These are phyloP conservation scores for Stictocephala bisonia DNA, from an alignment of 2,888 invertebrate species.

Conservation along the genomic window DNA sequence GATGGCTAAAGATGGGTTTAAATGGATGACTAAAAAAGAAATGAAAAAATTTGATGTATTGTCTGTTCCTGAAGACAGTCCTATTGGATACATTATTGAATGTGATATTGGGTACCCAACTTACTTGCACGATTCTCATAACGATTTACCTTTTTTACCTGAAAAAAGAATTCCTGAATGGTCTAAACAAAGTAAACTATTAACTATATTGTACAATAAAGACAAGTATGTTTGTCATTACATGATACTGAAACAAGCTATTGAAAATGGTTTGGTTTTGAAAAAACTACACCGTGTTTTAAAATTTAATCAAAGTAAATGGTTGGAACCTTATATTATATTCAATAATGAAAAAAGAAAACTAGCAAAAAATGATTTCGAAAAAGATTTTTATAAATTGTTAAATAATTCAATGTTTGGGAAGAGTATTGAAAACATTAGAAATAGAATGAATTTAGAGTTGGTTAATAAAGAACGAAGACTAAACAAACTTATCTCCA, in stretches of 20 bases:
- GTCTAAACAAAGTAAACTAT: conserved; percentile 51
- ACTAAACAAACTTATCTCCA: not conserved
- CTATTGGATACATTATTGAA: conserved; percentile 59
- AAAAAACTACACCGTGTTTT: conserved; percentile 60
- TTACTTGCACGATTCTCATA: conserved; percentile 36
- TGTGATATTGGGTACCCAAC: conserved; percentile 56
- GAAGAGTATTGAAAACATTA: conserved; percentile 49
- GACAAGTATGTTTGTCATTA: conserved; percentile 60
- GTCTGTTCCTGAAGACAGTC: conserved; percentile 2
- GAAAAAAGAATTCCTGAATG: not conserved
- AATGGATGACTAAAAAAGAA: conserved; percentile 56
- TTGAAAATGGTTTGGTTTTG: conserved; percentile 59
- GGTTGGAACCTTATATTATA: conserved; percentile 59
- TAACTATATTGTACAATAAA: conserved; percentile 58
- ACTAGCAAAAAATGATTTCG: conserved; percentile 47
- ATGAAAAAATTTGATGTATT: conserved; percentile 2
- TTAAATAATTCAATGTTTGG: conserved; percentile 55
- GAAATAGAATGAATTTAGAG: conserved; percentile 48
- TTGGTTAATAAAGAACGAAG: conserved; percentile 46
- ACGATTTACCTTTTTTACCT: conserved; percentile 41
- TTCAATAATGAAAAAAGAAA: conserved; percentile 49
- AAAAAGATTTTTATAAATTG: conserved; percentile 54
- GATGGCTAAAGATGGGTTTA: conserved; percentile 60
- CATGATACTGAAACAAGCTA: conserved; percentile 57
- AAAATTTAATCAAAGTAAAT: conserved; percentile 58